Conservation (phyloP, 2,113 vertebrate genomes). For the Catharus fuscescens region DNA sequence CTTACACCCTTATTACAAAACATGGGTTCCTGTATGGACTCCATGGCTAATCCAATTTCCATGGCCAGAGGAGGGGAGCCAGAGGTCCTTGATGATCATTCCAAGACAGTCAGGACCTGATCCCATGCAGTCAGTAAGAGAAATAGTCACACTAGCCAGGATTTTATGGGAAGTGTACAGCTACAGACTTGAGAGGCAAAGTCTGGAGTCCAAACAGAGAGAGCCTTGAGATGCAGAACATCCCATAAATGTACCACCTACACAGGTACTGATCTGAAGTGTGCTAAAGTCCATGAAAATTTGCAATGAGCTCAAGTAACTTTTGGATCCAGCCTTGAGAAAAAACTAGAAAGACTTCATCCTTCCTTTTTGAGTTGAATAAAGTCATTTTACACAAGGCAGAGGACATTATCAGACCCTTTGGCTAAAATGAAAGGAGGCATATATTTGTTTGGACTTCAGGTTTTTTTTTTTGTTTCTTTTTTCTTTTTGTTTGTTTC, state of each 20-base stretch:
- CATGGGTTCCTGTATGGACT: neutral
- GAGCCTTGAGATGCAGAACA: neutral
- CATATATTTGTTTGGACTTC: neutral
- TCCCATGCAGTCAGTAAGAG: neutral
- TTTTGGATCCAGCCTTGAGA: neutral
- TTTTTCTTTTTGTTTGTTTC: too few relatives aligned
- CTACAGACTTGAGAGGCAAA: neutral
- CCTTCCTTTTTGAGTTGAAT: neutral
- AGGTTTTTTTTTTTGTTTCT: too few relatives aligned
- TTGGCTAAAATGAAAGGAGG: neutral
- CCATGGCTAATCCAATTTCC: neutral
- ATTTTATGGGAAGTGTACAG: neutral
- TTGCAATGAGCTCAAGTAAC: neutral
- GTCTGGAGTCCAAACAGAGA: neutral
- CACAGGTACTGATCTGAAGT: neutral
- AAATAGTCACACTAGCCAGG: neutral
- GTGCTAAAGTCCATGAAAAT: neutral
- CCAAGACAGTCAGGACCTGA: neutral
- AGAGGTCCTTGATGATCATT: neutral
- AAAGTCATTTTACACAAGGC: neutral
- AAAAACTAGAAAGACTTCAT: neutral
- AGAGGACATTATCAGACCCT: neutral
- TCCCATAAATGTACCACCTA: neutral
- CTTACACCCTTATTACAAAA: neutral
- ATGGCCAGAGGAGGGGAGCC: accelerated